Base-by-base conservation (phyloP, 2,113 vertebrate genomes). In the Mesitornis unicolor region DNA sequence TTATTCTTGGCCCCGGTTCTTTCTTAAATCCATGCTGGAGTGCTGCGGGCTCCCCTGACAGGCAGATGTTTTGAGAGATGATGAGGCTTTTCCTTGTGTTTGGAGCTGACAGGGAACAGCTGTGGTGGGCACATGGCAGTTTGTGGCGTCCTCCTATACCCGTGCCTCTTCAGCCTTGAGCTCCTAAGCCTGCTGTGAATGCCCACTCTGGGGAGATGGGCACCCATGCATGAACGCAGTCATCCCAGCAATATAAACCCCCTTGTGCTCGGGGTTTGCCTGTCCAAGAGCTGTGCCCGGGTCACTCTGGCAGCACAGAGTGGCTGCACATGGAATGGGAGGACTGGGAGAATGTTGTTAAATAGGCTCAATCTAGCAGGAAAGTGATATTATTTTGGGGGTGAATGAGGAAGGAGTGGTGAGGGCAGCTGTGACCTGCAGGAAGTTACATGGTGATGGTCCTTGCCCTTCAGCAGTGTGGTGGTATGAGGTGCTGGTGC, bases 141-240 rank as follows among this genome's bases (percentile, higher is more conserved):
- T 26, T 33, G 71, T 91, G 47, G 51, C 71, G 67, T 15, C 2
- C 2, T 45, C 73, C 38, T 3, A 11, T 11, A 6, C 9, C 4
- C 4, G 45, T 12, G 40, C 28, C 22, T 59, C 59, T 47, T 59
- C 83, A 56, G 35, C 18, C 14, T 38, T 11, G 28, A 16, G 28
- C 36, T 26, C 24, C 31, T 4, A 3, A 53, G 22, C 43, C 48
- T 17, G 57, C 3, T 0, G 1, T 7, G n/a, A 25, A 4, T 12
- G 53, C 53, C 57, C 47, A 16, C 56, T 48, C 25, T 28, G 45
- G 50, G 59, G 8, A 45, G 33, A 0, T 22, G 28, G 43, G 40
- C 79, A 68, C 43, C n/a, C 11, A 0, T 2, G 38, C 48, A 4
- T 10, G 29, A 35, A 18, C 2, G 7, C 33, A 9, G 29, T 1